Evolutionary conservation across 2,113 vertebrate species (phyloP), one percentile per base, ranked within the genome.

Genomic region (Clarias magur): DNA sequence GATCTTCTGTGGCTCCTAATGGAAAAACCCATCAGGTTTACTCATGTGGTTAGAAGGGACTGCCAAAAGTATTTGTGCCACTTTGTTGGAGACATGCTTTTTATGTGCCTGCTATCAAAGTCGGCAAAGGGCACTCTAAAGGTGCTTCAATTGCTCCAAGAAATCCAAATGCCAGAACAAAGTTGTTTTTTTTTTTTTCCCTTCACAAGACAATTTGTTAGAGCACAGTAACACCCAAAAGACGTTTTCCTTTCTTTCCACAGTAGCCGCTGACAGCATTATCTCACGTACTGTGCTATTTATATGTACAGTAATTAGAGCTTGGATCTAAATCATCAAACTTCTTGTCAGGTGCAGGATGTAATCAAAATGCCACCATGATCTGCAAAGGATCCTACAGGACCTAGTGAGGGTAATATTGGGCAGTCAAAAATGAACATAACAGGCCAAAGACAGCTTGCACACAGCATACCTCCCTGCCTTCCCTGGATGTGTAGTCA

Each of bases 121-220:
- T 8, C 21, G 6, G 70, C 81, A 70, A 68, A 68, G 38, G 81
- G 42, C 62, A 38, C 3, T n/a, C 21, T 13, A 60, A 82, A 65
- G 6, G 25, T 67, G 62, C 42, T 82, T 27, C n/a, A 83, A 27
- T 38, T 2, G 8, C 63, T 82, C 59, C 53, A 79, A 19, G 53
- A 79, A 76, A 79, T 56, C 75, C 75, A 79, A 34, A 82, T 23
- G 59, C 21, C 34, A 63, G 80, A 65, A 63, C 21, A 42, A 82
- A 63, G 17, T n/a, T 27, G 75, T 30, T 48, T 7, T 76, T 76
- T 76, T 76, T 42, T 56, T 56, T 34, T 34, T n/a, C n/a, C 30
- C 19, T n/a, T 15, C 80, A 63, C 21, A 65, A 63, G 12, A 6
- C 80, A 82, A 42, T 60, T 82, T 82, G 0, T 4, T 48, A 38